Base-by-base conservation (phyloP, 2,797 vertebrate genomes). In the Poecilia wingei region DNA sequence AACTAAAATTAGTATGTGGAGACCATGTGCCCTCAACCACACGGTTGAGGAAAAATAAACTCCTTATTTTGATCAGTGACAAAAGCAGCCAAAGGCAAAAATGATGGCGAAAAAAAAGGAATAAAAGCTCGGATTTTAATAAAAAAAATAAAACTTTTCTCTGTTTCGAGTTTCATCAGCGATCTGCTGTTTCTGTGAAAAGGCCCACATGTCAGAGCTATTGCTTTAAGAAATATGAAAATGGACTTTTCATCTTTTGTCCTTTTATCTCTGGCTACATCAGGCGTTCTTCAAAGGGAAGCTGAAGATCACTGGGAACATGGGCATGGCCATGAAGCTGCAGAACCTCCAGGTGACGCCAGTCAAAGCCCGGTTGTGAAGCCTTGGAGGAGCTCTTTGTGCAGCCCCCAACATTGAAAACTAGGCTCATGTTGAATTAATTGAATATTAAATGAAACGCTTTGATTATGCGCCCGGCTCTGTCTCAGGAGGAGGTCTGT, bases 231-330 rank as follows among this genome's bases (percentile, higher is more conserved):
- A 78, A 16, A 20, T 78, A 13, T 79, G 28, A 20, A 68, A n/a
- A 28, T 28, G 9, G 33, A 68, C 8, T 43, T 4, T 41, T 51
- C 12, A 4, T 36, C 28, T 22, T 51, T 41, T 66, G 39, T 70
- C 45, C 46, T 1, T 25, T 68, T 39, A 66, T 75, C 20, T 39
- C 28, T 6, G 18, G 64, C 77, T 61, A 61, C 59, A 69, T 64
- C 92, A 99, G 98, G 98, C 97, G 1, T 99, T 97, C 92, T 97
- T 98, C 91, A 96, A 98, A 94, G 98, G 98, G 41, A 98, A 98
- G 90, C 90, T 99, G 93, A 99, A 99, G 95, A 91, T 99, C 79
- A 84, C 95, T 74, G 98, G 98, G 59, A 99, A 97, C 92, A 97
- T 98, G 97, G 96, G 95, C 68, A 90, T 98, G 95, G 98, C 97